A percentile compares a stretch with the other conserved stretches of the same genome.
These are phyloP conservation scores for Panagrolaimus sp. DNA, from an alignment of 1,140 invertebrate genomes.

Conservation along the genomic window DNA sequence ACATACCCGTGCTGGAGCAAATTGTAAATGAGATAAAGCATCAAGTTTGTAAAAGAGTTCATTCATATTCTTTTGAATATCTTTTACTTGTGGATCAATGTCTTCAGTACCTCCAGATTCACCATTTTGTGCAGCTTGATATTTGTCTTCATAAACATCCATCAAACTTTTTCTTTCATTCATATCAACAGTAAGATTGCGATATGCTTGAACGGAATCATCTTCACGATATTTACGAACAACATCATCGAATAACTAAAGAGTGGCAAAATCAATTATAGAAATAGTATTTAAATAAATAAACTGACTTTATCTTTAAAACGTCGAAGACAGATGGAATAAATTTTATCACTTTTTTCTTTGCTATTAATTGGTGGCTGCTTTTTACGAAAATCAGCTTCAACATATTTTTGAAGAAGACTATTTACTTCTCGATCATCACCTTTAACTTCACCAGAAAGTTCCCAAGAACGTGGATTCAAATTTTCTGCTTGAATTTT, in stretches of 20 bases:
- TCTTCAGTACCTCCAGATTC: constrained; percentile 66
- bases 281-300: no score
- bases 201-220: constrained; percentile 77
- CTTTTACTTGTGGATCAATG: constrained; percentile 67
- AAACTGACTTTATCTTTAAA: constrained; percentile 74
- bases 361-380: constrained; percentile 84
- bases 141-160: constrained; percentile 77
- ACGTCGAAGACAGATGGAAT: constrained; percentile 81
- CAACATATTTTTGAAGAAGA: constrained; percentile 79
- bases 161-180: constrained; percentile 82
- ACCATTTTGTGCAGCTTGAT: constrained; percentile 70
- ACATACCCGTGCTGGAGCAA: constrained; percentile 71
- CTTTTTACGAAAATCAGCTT: constrained; percentile 77
- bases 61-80: constrained; percentile 73
- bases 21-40: constrained; percentile 86
- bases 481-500: constrained; percentile 75
- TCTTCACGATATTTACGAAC: constrained; percentile 79
- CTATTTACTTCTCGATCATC: constrained; percentile 79
- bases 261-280: no score
- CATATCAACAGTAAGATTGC: constrained; percentile 82
- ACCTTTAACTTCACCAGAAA: constrained; percentile 80
- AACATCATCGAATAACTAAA: constrained; percentile 82
- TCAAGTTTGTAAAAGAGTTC: constrained; percentile 80
- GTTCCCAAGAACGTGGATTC: constrained; percentile 80
- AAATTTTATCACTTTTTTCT: constrained; percentile 76